These are phyloP conservation scores for Psittacus erithacus DNA, from an alignment of 2,113 vertebrate genomes.

Conservation along the genomic window DNA sequence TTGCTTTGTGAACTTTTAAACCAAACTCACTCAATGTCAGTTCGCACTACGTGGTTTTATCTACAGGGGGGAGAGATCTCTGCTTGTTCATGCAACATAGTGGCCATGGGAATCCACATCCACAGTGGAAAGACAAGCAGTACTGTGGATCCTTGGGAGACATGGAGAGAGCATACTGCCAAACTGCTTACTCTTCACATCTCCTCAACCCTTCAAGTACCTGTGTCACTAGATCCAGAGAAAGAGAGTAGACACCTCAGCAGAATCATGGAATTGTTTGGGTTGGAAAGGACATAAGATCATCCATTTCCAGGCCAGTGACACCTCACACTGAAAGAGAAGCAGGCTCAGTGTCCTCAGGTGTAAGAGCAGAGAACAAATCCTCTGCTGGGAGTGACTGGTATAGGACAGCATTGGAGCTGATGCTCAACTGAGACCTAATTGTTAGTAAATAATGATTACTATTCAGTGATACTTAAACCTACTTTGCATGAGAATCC, in stretches of 20 bases:
- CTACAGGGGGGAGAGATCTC: background rate
- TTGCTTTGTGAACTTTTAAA: background rate
- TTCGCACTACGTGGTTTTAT: background rate
- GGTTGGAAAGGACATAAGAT: background rate
- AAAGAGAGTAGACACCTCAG: background rate
- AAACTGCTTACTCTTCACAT: background rate
- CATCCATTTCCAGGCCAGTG: background rate
- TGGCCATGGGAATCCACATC: background rate
- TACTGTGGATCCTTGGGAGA: background rate
- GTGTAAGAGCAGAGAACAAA: background rate
- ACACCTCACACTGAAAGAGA: background rate
- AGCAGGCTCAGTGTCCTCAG: background rate
- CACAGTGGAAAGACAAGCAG: background rate
- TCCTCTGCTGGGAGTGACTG: background rate
- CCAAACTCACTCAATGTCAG: background rate
- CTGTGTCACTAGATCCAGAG: background rate
- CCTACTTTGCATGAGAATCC: constrained; percentile 36
- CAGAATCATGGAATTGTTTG: background rate
- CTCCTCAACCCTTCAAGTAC: background rate
- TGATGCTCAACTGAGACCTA: background rate
- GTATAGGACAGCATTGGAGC: background rate
- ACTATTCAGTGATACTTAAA: background rate
- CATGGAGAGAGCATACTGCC: background rate
- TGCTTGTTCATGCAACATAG: background rate
- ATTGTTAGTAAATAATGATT: constrained; percentile 48